A percentile compares a stretch with the other conserved stretches of the same genome.
These are phyloP conservation scores for Miniopterus natalensis DNA, from an alignment of 2,113 vertebrate genomes.

Conservation along the genomic window DNA sequence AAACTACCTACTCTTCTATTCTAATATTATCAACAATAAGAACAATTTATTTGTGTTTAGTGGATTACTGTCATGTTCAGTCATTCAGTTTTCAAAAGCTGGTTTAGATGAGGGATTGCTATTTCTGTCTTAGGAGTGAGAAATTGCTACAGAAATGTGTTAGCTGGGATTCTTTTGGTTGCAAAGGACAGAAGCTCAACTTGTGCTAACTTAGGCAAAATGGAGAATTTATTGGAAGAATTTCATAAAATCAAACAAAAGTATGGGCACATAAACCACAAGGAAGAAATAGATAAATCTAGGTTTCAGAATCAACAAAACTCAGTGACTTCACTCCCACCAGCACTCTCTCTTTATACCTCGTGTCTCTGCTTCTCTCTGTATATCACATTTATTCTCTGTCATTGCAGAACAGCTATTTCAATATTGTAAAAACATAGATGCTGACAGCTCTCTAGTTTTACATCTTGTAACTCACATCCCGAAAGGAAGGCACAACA, in stretches of 20 bases:
- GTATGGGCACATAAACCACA: neutral
- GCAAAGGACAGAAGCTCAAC: neutral
- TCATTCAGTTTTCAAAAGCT: neutral
- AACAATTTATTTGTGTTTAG: neutral
- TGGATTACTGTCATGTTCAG: neutral
- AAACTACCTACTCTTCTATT: neutral
- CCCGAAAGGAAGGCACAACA: neutral
- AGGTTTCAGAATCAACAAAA: neutral
- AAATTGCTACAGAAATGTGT: neutral
- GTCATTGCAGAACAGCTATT: neutral
- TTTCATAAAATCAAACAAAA: neutral
- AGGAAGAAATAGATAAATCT: neutral
- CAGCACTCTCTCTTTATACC: neutral
- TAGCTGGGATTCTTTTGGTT: conserved; percentile 16
- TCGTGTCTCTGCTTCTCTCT: neutral
- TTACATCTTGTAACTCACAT: neutral
- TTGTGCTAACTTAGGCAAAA: conserved; percentile 35
- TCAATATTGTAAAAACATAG: neutral
- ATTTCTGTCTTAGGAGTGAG: neutral
- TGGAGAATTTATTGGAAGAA: neutral
- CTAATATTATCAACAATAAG: neutral
- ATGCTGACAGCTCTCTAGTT: neutral
- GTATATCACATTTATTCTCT: neutral
- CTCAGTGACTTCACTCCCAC: neutral
- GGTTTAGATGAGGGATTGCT: neutral